Percentiles rank a stretch among this genome's conserved stretches.
These are phyloP conservation scores for Leptinotarsa haldemani DNA, from an alignment of 2,888 invertebrate genomes.

Conservation along the genomic window DNA sequence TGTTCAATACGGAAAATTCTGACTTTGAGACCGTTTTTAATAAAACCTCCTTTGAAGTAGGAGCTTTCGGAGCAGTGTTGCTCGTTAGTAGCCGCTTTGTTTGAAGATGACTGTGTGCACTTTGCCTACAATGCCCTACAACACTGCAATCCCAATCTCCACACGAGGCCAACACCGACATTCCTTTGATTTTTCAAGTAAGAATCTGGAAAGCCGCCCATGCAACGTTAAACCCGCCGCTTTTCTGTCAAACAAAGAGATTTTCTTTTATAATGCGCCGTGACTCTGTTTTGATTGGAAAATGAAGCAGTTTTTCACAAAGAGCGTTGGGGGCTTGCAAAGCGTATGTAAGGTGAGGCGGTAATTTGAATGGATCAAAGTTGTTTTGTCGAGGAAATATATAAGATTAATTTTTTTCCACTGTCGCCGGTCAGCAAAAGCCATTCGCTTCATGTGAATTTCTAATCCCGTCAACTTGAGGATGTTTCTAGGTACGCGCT, in stretches of 20 bases:
- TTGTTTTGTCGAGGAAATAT: too few species aligned
- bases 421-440: background rate
- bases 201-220: slow-evolving; percentile 37
- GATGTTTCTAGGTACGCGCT: too few species aligned
- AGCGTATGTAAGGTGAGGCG: background rate
- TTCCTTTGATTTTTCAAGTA: slow-evolving; percentile 43
- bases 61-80: slow-evolving; percentile 55
- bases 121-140: slow-evolving; percentile 60
- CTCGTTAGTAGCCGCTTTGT: slow-evolving; percentile 63
- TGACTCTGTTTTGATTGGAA: slow-evolving; percentile 9
- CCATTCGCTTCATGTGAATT: too few species aligned
- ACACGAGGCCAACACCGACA: slow-evolving; percentile 26
- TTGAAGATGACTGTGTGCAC: slow-evolving; percentile 60
- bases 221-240: slow-evolving; percentile 33
- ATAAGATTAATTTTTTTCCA: background rate
- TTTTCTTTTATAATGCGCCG: slow-evolving; percentile 36
- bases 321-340: slow-evolving; percentile 20
- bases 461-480: too few species aligned
- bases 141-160: slow-evolving; percentile 59
- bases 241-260: slow-evolving; percentile 30
- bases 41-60: slow-evolving; percentile 62
- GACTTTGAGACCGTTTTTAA: slow-evolving; percentile 60
- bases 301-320: slow-evolving; percentile 9
- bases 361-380: too few species aligned
- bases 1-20: slow-evolving; percentile 52